Base-by-base conservation (phyloP, 1,140 invertebrate genomes). In the Uloborus diversus region DNA sequence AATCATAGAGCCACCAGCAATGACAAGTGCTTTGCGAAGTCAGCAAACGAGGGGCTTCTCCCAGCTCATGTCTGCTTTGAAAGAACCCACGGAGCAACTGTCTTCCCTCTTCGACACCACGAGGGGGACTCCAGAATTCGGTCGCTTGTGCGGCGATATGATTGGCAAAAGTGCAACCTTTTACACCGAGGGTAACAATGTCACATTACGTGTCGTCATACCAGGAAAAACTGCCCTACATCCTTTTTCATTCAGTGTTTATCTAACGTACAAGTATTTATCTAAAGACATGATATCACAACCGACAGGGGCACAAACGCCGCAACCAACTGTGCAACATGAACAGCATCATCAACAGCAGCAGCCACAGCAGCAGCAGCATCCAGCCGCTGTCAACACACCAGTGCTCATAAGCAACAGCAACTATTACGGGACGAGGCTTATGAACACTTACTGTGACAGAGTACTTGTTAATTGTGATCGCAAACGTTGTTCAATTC, bases 121-220 rank as follows among this genome's bases (percentile, higher is more conserved):
- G 20, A 47, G 65, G 17, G 71, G 59, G 25, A 51, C 56, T 17
- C 82, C 81, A 2, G 37, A 82, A 3, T 83, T 83, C 30, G 82
- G 82, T 9, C 57, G 69, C 5, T 64, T 83, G n/a, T 83, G 82
- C 62, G 82, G 82, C 7, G 79, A 83, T 30, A 82, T 83, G 71
- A 71, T 79, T 5, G 82, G 81, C 9, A 70, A 78, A 32, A 80
- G 70, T 33, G 82, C 80, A 5, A 82, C 75, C 0, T 83, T 70
- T 61, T 83, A 79, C 57, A 80, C 81, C 1, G 81, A 82, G 56
- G 71, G 82, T n/a, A 83, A 82, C 49, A 83, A 83, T 49, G 82
- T 83, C n/a, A 83, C 79, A 4, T 25, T 83, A 1, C 53, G 56
- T 3, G 73, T 82, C 17, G 68, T 82, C 20, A 75, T 83, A 27